These are phyloP conservation scores for Hypotaenidia philippensis DNA, from an alignment of 2,797 vertebrate species.

Conservation along the genomic window DNA sequence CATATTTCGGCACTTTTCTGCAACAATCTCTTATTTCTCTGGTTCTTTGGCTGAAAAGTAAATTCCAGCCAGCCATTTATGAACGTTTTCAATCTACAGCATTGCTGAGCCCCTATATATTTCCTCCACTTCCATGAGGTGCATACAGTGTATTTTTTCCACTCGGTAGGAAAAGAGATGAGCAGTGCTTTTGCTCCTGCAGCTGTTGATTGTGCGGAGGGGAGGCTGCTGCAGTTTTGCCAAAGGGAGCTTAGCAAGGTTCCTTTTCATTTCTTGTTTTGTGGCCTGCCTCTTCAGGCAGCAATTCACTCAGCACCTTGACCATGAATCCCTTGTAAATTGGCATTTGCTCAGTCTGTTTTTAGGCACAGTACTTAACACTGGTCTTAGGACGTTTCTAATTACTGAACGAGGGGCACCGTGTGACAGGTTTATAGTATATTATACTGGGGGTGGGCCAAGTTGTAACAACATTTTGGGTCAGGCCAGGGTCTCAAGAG, in stretches of 20 bases:
- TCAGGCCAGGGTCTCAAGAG: conserved; percentile 47
- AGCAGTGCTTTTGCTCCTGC: conserved; percentile 7
- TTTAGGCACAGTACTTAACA: conserved; percentile 6
- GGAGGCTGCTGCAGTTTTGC: neutral
- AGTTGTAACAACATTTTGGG: conserved; percentile 44
- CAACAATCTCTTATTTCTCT: neutral
- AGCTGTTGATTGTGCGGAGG: conserved; percentile 18
- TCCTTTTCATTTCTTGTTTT: neutral
- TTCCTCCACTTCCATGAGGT: neutral
- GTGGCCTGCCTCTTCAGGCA: conserved; percentile 7
- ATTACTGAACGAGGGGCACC: conserved; percentile 19
- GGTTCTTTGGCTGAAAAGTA: conserved; percentile 3
- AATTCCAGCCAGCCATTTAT: neutral
- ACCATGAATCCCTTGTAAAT: conserved; percentile 14
- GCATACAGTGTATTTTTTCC: neutral
- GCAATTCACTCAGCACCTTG: conserved; percentile 59
- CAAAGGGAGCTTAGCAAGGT: conserved; percentile 9
- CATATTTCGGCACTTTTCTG: neutral
- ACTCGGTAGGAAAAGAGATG: conserved; percentile 37
- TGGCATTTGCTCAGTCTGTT: conserved; percentile 12
- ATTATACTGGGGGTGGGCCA: conserved; percentile 3
- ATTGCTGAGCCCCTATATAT: neutral
- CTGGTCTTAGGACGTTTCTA: conserved; percentile 39
- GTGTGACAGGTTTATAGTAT: conserved; percentile 20
- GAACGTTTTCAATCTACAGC: conserved; percentile 11